These are phyloP conservation scores for Ispidina picta DNA, from an alignment of 2,797 vertebrate genomes.

Conservation along the genomic window DNA sequence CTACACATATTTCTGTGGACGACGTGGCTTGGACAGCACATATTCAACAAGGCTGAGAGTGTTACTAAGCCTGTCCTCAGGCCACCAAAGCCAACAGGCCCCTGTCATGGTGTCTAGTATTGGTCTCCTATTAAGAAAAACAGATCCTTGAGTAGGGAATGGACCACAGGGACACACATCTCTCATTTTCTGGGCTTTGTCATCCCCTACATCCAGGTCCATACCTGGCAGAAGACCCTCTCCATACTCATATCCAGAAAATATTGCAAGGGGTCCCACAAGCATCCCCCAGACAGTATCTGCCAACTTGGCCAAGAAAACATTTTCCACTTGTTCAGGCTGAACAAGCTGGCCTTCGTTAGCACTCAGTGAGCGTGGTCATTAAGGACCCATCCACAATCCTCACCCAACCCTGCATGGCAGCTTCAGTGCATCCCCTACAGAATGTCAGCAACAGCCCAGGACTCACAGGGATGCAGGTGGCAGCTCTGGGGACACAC, in stretches of 20 bases:
- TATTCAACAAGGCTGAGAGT: background rate
- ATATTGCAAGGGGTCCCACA: background rate
- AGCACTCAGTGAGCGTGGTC: background rate
- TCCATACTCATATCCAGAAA: background rate
- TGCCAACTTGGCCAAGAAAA: background rate
- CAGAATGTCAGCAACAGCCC: rapidly evolving
- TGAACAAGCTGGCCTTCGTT: background rate
- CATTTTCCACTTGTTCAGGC: background rate
- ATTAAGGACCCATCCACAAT: background rate
- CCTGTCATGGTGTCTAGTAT: rapidly evolving
- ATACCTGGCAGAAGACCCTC: background rate
- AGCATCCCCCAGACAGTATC: background rate
- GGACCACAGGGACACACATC: background rate
- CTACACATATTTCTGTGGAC: background rate
- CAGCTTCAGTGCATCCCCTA: background rate
- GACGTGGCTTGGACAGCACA: rapidly evolving
- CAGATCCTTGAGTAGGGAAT: background rate
- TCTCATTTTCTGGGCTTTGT: background rate
- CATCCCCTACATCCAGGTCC: background rate
- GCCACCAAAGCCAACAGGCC: background rate
- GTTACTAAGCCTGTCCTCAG: background rate
- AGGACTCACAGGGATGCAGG: rapidly evolving
- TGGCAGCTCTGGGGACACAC: background rate
- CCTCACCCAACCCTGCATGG: background rate
- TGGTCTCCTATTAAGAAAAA: background rate